Evolutionary conservation across 2,888 invertebrate genomes (phyloP).

Genomic region (Apocheima hispidaria): DNA sequence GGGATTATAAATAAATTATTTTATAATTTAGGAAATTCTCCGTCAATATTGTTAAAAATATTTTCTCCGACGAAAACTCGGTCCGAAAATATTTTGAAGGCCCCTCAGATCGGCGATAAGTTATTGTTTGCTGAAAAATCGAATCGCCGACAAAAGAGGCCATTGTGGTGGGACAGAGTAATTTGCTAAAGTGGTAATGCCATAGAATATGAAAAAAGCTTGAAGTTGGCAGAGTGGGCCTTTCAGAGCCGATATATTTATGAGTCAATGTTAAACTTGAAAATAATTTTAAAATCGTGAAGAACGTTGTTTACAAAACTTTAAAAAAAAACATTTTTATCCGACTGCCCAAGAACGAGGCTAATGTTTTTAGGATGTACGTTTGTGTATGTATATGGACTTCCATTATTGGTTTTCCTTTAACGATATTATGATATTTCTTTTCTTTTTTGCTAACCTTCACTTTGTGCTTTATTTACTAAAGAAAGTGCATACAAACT

Average conservation of each 20-base stretch:
- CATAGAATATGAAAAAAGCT: conserved; percentile 36
- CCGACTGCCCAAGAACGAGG: no score
- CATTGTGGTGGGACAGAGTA: conserved; percentile 63
- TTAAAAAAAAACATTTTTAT: no score
- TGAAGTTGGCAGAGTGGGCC: conserved; percentile 8
- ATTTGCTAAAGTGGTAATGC: conserved; percentile 73
- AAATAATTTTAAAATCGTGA: background rate
- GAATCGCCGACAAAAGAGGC: conserved; percentile 61
- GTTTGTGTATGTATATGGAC: no score
- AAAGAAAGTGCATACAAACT: no score
- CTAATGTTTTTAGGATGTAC: no score
- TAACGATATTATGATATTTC: no score
- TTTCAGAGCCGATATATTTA: background rate
- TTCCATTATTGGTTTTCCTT: no score
- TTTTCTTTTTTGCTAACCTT: no score
- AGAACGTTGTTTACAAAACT: no score
- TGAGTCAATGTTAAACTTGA: background rate
- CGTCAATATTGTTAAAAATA: background rate
- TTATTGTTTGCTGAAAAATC: conserved; percentile 63
- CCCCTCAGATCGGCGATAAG: conserved; percentile 49
- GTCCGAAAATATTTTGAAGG: conserved; percentile 28
- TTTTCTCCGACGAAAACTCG: conserved; percentile 18
- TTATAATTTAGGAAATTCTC: background rate
- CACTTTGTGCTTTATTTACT: no score
- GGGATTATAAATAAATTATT: no score